phyloP scores from a whole-genome alignment of 2,113 vertebrate genomes.

The Apteryx owenii region DNA sequence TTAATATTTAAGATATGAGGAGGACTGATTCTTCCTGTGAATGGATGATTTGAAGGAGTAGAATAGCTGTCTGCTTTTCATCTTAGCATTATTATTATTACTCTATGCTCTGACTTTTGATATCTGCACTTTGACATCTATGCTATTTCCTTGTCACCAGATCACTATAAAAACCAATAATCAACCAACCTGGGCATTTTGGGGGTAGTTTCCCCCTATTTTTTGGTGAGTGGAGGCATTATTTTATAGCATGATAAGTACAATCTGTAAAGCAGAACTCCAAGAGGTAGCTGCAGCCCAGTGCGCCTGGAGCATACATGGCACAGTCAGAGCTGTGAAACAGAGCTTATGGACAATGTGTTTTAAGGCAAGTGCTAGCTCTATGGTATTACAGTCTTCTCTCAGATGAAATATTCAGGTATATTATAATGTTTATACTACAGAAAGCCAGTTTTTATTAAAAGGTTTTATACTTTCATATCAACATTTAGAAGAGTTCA shows the following conservation, averaged over 20 bases:
- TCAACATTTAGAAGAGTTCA: not conserved
- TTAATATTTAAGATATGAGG: not conserved
- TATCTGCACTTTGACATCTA: not conserved
- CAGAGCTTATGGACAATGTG: no score
- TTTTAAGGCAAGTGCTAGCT: not conserved
- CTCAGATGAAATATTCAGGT: not conserved
- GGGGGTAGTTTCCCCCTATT: not conserved
- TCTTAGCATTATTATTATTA: not conserved
- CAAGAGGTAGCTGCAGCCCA: not conserved
- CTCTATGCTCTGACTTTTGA: not conserved
- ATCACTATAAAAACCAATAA: not conserved
- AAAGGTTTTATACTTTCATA: not conserved
- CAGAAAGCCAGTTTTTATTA: not conserved
- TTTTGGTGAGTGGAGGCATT: not conserved
- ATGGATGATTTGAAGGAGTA: not conserved
- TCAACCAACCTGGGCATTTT: rapidly evolving
- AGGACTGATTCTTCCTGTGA: not conserved
- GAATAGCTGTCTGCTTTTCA: not conserved
- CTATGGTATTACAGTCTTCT: not conserved
- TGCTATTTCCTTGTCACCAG: not conserved
- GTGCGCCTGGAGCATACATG: not conserved
- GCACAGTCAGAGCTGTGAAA: not conserved
- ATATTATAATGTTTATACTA: not conserved
- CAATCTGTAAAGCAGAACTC: not conserved
- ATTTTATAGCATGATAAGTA: not conserved